Base-by-base conservation (phyloP, 1,140 invertebrate genomes). In the Drosophila repletoides region DNA sequence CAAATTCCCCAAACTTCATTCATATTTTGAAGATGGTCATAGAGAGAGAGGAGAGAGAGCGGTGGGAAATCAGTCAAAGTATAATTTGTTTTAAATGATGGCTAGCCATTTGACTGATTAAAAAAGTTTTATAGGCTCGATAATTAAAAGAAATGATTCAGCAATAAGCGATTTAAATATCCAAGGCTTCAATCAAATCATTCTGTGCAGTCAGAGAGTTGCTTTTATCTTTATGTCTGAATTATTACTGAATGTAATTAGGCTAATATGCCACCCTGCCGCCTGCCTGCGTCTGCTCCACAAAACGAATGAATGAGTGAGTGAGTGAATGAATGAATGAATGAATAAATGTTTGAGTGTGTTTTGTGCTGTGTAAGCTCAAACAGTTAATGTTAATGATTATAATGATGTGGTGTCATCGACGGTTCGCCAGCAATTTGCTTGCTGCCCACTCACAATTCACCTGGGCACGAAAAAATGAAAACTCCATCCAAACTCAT, bases 401-500 rank as follows among this genome's bases (percentile, higher is more conserved):
- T 21, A 48, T 46, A 28, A 64, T 46, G 51, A 46, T 58, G 43
- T 48, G 52, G 41, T 58, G 43, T 56, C 52, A 58, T 46, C 52
- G 52, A 48, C 24, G 43, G 19, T 14, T 17, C n/a, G 31, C 40
- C 45, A 31, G 28, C 21, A 58, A 31, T 26, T 31, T 19, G 26
- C 29, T 15, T 28, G 22, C 22, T 22, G n/a, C 5, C 26, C 28
- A 15, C 43, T 17, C 41, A 49, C 28, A 15, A 51, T 34, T 59
- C 45, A 66, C 53, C 63, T 66, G 53, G 24, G 12, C 22, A 6
- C 5, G 2, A 19, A 19, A 31, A 53, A 53, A 51, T 45, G 41
- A 24, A 58, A 63, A 53, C 61, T 60, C 58, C 34, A 71, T 60
- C 58, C 34, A 71, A 74, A 65, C 60, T 70, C 67, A 66, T 74